Base-by-base conservation (phyloP, 2,113 vertebrate species). In the Mixornis gularis region DNA sequence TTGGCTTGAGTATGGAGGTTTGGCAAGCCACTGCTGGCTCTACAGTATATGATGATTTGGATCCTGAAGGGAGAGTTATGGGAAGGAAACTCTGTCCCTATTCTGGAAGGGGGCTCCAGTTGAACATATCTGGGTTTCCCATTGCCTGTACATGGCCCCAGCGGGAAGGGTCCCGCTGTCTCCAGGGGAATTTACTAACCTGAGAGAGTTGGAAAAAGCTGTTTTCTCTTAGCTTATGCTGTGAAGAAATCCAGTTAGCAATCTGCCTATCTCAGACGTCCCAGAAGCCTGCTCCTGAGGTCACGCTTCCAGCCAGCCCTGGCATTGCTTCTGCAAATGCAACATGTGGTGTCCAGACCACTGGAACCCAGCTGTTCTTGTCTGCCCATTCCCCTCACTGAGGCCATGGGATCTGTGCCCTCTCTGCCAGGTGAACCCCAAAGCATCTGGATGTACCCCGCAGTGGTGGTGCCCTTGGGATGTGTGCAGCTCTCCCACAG, bases 311-410 rank as follows among this genome's bases (percentile, higher is more conserved):
- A 71, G 49, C 78, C 89, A 76, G 49, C 44, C 49, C 83, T 49
- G 38, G 48, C 3, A 0, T 20, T 68, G 59, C 66, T 86, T 52
- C 72, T 86, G 89, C 55, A 69, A 52, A 87, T 2, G 4, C 1
- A 1, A 5, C 49, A 24, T 0, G 0, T 76, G 71, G 53, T 76
- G 44, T 58, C 51, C 93, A 88, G 59, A 56, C 36, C 46, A 4
- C 83, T 58, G 72, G 77, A 90, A 24, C 59, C 41, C 12, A 7
- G 59, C 0, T 4, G 44, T 15, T 62, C 32, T 77, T 0, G 0
- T 53, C 68, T 76, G 49, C 59, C 58, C 3, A 0, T 43, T 70
- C 24, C 36, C 29, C 40, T 51, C 1, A 2, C 6, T 26, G 32
- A 65, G 63, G 38, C 32, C 26, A 3, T 1, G 77, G 43, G 21